Conservation (phyloP, 2,888 invertebrate genomes). For the Athetis lepigone region DNA sequence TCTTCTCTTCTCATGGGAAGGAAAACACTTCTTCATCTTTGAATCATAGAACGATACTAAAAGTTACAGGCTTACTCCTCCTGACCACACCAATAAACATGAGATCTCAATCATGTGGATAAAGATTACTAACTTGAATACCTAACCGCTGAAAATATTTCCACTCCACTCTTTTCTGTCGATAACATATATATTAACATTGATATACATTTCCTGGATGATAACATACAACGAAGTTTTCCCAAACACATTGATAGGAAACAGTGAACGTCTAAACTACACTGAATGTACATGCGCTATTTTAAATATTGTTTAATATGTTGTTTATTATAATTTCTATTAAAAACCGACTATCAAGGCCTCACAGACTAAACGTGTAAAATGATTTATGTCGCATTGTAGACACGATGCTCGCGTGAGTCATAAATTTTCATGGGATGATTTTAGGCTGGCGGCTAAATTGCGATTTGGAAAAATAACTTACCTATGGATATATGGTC, state of each 20-base stretch:
- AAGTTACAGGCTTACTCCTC: no score
- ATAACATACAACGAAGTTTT: conserved; percentile 17
- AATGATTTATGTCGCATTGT: conserved; percentile 59
- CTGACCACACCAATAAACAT: no score
- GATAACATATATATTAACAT: conserved; percentile 23
- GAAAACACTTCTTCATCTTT: no score
- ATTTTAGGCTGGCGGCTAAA: background rate
- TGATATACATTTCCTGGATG: conserved; percentile 4
- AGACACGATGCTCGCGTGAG: conserved; percentile 16
- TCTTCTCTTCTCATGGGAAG: no score
- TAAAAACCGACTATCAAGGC: conserved; percentile 54
- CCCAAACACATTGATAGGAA: conserved; percentile 14
- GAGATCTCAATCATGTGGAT: no score
- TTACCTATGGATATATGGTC: no score
- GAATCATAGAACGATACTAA: no score
- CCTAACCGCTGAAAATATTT: no score
- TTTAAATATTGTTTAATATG: conserved; percentile 44
- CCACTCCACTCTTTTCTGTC: no score
- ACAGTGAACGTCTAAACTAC: conserved; percentile 19
- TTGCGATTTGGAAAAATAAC: background rate
- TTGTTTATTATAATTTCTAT: conserved; percentile 56
- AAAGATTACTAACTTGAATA: no score
- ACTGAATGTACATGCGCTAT: conserved; percentile 17
- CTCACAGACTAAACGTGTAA: conserved; percentile 26
- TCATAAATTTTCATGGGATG: conserved; percentile 25